Evolutionary conservation across 2,888 invertebrate genomes (phyloP), one percentile per base, ranked within the genome.

Genomic region (Cataglyphis cursor): DNA sequence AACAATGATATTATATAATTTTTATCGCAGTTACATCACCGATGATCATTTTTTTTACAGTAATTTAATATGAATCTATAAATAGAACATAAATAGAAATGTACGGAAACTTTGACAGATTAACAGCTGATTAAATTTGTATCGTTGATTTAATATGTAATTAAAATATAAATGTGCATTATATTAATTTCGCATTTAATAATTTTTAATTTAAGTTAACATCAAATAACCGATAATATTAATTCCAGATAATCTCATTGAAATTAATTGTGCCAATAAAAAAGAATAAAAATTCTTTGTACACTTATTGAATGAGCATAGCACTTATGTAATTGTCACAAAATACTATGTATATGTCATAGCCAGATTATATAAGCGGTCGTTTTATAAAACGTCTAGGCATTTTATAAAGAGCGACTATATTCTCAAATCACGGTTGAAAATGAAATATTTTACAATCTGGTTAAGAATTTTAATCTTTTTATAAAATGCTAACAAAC

Each of bases 1-100:
- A 18, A 64, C 24, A n/a, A 74, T 62, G 51, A n/a, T 54, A 65
- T 66, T 35, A 65, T 48, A 38, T 38, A 51, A 51, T 75, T 65
- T 65, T 65, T 24, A 9, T 2, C 5, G 18, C 18, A 65, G 18
- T 10, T 8, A 24, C 18, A 18, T 75, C 35, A 51, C 48, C 0
- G 12, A 48, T 28, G 12, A n/a, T 48, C 31, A 0, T 38, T 38
- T 38, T 62, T 35, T 51, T 44, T 18, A 24, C 51, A 51, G 12
- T 75, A 24, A 51, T 10, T 12, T 75, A 75, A 75, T 62, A 65
- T 1, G 35, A 24, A 64, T 65, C 51, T 48, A 18, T 48, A 15
- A 48, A 48, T 48, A 48, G 44, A 41, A 41, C 12, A 6, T 48
- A 18, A 18, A 48, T 18, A 48, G 48, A 18, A 48, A 48, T 18